Percentiles rank a stretch among this genome's conserved stretches.
Evolutionary conservation across 2,113 vertebrate species (phyloP).

Genomic region (Rhinolophus ferrumequinum): DNA sequence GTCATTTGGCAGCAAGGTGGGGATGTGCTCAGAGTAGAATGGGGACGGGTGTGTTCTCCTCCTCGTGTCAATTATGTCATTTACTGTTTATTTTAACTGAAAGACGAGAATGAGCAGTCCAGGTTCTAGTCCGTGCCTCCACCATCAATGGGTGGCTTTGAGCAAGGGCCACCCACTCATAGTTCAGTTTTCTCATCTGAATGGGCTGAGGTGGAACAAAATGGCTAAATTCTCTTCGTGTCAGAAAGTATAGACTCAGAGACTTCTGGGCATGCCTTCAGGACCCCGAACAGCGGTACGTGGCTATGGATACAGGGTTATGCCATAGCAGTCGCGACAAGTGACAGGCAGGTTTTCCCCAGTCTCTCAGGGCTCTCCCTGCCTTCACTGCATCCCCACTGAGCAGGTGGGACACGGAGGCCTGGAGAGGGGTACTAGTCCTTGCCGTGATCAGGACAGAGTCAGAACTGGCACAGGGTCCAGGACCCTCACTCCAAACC

Average conservation of each 20-base stretch:
- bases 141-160: neutral
- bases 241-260: neutral
- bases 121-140: neutral
- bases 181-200: neutral
- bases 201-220: neutral
- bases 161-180: neutral
- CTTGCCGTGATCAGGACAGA: neutral
- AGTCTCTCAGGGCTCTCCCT: neutral
- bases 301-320: neutral
- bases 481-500: neutral
- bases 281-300: too few species aligned
- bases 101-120: neutral
- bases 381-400: neutral
- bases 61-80: neutral
- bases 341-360: neutral
- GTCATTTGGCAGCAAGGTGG: neutral
- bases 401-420: neutral
- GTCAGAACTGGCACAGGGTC: accelerated
- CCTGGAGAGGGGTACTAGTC: neutral
- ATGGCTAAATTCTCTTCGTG: neutral
- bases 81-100: neutral
- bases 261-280: accelerated
- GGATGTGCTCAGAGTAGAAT: neutral
- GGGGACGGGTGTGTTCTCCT: neutral
- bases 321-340: neutral